Evolutionary conservation across 2,888 invertebrate species (phyloP), one percentile per base, ranked within the genome.

Genomic region (Pantelozetes paolii): DNA sequence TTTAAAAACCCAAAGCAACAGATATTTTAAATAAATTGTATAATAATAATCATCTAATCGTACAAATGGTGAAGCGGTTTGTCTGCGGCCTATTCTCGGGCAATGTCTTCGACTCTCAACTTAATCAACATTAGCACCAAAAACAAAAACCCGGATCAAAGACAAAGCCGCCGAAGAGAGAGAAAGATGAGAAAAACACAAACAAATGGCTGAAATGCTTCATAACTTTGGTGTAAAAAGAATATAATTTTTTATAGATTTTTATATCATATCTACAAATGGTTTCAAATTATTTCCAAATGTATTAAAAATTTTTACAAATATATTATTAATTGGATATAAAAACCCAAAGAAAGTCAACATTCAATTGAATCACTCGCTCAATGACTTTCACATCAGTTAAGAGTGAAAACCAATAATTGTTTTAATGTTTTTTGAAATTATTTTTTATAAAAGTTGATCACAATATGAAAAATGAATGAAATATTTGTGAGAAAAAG

Each of bases 1-100:
- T n/a, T n/a, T n/a, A 15, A 59, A 67, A 40, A 67, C 67, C 67
- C 40, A 67, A 67, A 67, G 42, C 67, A 67, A 67, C 67, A 36
- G 40, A 40, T 67, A 32, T 62, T 32, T 32, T 32, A 62, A 67
- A 67, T 32, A 42, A 67, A 67, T 67, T 67, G 42, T 67, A 67
- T 67, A 67, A 23, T 8, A 67, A 13, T 40, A 42, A 67, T 62
- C 18, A 32, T 32, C 62, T 62, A 62, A 32, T 62, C 36, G 62
- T 62, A 62, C 62, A 62, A 62, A 62, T 62, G 62, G 59, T 59
- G n/a, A 59, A 59, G 13, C 50, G 50, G 20, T 50, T 54, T 54
- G 20, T 54, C 20, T 54, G 40, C 30, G 36, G 5, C 15, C 11
- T 20, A 42, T 11, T 40, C 67, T 67, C 23, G 20, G 64, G 40